These are phyloP conservation scores for Glaucomys volans DNA, from an alignment of 2,113 vertebrate genomes.

Conservation along the genomic window DNA sequence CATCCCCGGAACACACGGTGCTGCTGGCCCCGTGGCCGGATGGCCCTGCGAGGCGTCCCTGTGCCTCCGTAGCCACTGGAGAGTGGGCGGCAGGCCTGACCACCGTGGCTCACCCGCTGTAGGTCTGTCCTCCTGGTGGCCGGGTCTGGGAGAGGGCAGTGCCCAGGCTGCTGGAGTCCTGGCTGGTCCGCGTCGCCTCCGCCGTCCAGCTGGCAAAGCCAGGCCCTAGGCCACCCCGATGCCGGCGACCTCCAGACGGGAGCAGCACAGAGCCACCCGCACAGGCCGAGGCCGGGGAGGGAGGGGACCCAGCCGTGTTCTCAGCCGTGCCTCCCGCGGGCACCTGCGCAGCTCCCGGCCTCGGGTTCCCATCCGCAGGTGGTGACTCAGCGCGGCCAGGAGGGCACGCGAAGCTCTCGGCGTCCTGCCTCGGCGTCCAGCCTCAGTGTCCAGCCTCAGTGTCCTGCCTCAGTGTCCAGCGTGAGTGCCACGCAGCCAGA, in stretches of 20 bases:
- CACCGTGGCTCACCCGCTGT: not conserved
- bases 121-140: too few relatives aligned
- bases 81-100: not conserved
- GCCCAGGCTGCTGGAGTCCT: not conserved
- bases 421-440: too few relatives aligned
- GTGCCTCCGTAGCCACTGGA: not conserved
- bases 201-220: not conserved
- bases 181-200: not conserved
- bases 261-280: not conserved
- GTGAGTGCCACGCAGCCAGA: too few relatives aligned
- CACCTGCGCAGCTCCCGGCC: too few relatives aligned
- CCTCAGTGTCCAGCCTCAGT: too few relatives aligned
- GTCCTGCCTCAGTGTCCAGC: too few relatives aligned
- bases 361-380: too few relatives aligned
- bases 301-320: too few relatives aligned
- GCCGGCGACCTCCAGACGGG: not conserved
- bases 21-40: not conserved
- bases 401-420: too few relatives aligned
- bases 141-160: not conserved
- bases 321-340: rapidly evolving
- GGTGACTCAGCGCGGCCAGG: too few relatives aligned
- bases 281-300: too few relatives aligned
- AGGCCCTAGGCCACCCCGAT: not conserved
- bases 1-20: not conserved
- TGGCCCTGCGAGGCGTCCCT: not conserved